Evolutionary conservation across 2,113 vertebrate species (phyloP).

Genomic region (Zapornia atra): DNA sequence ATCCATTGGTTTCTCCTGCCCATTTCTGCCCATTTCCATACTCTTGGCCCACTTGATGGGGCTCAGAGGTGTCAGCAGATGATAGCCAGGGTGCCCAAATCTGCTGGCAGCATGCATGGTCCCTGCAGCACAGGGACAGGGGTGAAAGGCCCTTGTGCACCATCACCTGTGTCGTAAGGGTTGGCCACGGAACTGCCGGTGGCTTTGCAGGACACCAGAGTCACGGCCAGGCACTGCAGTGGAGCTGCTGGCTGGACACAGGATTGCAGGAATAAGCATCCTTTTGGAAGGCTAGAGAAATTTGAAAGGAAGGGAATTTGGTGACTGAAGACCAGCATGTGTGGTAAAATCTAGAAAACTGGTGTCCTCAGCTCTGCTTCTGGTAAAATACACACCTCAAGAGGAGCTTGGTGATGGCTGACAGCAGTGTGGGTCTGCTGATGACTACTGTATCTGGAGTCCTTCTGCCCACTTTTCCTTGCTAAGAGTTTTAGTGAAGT

Average conservation of each 20-base stretch:
- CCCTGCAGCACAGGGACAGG: background rate
- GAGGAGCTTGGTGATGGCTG: background rate
- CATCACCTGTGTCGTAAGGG: accelerated
- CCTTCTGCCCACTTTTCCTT: background rate
- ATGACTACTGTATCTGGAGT: background rate
- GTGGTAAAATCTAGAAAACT: background rate
- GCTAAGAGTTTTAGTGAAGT: background rate
- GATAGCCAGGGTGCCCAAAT: background rate
- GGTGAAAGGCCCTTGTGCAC: too few species aligned
- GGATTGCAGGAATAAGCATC: background rate
- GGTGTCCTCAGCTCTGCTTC: background rate
- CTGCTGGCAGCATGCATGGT: background rate
- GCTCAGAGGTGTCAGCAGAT: background rate
- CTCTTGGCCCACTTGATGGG: background rate
- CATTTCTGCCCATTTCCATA: background rate
- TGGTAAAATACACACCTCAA: background rate
- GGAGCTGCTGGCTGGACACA: background rate
- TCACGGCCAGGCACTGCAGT: accelerated
- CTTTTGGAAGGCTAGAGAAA: background rate
- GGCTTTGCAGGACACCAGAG: background rate
- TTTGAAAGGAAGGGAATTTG: background rate
- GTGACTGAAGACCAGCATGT: background rate
- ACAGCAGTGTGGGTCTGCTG: background rate
- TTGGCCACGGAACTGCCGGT: accelerated
- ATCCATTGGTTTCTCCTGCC: background rate